Conservation (phyloP, 2,113 vertebrate genomes). For the Gila orcuttii region DNA sequence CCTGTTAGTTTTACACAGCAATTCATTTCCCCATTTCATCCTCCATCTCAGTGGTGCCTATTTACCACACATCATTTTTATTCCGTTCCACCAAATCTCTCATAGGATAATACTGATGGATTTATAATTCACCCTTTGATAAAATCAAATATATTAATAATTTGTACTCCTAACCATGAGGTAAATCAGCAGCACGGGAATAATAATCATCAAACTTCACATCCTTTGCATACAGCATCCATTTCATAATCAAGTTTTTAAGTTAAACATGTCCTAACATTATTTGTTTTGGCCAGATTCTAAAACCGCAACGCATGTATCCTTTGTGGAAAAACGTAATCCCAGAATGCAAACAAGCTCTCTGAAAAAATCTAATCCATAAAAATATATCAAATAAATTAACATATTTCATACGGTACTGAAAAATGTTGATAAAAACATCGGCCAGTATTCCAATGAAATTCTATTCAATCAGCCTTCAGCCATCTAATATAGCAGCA, state of each 20-base stretch:
- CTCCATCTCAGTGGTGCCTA: constrained; percentile 40
- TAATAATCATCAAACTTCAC: constrained; percentile 36
- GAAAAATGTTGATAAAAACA: neutral
- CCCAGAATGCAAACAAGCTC: too few relatives aligned
- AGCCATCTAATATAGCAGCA: neutral
- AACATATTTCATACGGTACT: neutral
- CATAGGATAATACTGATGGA: constrained; percentile 36
- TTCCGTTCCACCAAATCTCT: constrained; percentile 26
- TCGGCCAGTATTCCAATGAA: neutral
- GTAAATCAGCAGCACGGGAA: constrained; percentile 33
- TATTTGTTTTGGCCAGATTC: too few relatives aligned
- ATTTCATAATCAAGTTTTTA: neutral
- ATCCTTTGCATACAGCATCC: neutral
- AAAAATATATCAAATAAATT: neutral
- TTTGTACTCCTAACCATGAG: constrained; percentile 1
- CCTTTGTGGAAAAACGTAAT: too few relatives aligned
- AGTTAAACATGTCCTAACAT: neutral
- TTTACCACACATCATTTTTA: constrained; percentile 32
- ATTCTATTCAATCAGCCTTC: neutral
- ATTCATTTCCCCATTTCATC: constrained; percentile 52
- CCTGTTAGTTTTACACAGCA: constrained; percentile 57
- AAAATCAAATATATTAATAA: constrained; percentile 26
- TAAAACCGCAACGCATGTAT: too few relatives aligned
- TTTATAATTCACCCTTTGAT: constrained; percentile 42
- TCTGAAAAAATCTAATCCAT: neutral